Evolutionary conservation across 2,888 invertebrate genomes (phyloP).

Genomic region (Eurytoma adleriae): DNA sequence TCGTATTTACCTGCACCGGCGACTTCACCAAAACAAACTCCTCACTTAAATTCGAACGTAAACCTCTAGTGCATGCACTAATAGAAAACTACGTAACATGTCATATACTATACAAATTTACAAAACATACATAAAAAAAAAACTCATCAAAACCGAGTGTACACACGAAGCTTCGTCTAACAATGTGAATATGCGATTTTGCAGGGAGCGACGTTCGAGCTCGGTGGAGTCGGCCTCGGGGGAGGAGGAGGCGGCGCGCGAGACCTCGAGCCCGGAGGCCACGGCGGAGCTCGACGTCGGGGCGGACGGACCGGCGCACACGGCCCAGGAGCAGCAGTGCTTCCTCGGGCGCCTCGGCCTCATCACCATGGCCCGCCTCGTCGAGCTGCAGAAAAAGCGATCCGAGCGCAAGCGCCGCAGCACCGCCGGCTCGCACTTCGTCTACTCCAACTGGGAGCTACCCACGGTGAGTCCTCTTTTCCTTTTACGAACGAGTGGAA

Average conservation of each 20-base stretch:
- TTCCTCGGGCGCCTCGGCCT: conserved; percentile 76
- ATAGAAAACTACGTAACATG: too few species aligned
- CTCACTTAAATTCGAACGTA: too few species aligned
- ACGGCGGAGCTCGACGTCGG: conserved; percentile 49
- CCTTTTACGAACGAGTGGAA: too few species aligned
- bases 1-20: too few species aligned
- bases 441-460: conserved; percentile 72
- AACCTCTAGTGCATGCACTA: too few species aligned
- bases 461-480: conserved; percentile 57
- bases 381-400: conserved; percentile 77
- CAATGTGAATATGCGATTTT: neutral
- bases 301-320: conserved; percentile 55
- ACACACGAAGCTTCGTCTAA: too few species aligned
- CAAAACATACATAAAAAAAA: neutral
- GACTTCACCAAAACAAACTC: too few species aligned
- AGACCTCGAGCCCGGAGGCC: neutral
- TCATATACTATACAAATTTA: too few species aligned
- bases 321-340: conserved; percentile 68
- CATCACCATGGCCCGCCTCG: conserved; percentile 76
- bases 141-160: too few species aligned
- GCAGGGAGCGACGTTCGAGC: conserved; percentile 60
- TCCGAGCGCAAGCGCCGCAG: conserved; percentile 78
- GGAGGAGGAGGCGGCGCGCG: conserved; percentile 18
- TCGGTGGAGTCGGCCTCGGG: conserved; percentile 69
- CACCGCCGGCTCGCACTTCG: conserved; percentile 79